Conservation (phyloP, 1,140 invertebrate species). For the Sipha flava region DNA sequence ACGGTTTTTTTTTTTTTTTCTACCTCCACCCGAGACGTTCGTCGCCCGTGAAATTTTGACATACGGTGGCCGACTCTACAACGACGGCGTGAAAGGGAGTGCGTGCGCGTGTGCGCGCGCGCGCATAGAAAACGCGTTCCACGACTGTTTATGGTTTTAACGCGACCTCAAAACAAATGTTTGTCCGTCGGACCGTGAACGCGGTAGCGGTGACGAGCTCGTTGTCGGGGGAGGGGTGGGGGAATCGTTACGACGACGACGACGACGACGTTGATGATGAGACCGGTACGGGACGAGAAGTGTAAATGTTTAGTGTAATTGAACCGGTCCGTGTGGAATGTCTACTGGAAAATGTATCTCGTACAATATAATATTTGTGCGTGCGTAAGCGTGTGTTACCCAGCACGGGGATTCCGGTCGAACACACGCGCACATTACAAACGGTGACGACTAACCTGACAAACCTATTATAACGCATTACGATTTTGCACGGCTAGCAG, state of each 20-base stretch:
- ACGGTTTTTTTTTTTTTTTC: background rate
- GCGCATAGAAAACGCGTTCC: background rate
- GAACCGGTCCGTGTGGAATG: conserved; percentile 26
- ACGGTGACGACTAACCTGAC: background rate
- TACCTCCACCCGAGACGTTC: background rate
- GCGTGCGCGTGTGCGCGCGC: background rate
- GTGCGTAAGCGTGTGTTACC: background rate
- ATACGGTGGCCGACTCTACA: background rate
- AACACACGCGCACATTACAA: background rate
- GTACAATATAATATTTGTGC: background rate
- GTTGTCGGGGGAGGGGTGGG: background rate
- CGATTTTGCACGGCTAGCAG: conserved; percentile 1
- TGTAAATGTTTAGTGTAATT: conserved; percentile 17
- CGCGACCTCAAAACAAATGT: conserved; percentile 4
- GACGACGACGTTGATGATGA: background rate
- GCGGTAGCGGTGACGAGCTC: too few relatives aligned
- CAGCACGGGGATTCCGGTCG: background rate
- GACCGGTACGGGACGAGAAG: background rate
- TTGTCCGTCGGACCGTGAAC: background rate
- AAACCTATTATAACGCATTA: background rate
- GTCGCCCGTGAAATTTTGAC: background rate
- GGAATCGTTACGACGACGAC: background rate
- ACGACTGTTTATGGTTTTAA: conserved; percentile 11
- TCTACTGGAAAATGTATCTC: background rate
- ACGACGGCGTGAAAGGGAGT: background rate